Conservation (phyloP, 2,888 invertebrate species). For the Dynastes tityus region DNA sequence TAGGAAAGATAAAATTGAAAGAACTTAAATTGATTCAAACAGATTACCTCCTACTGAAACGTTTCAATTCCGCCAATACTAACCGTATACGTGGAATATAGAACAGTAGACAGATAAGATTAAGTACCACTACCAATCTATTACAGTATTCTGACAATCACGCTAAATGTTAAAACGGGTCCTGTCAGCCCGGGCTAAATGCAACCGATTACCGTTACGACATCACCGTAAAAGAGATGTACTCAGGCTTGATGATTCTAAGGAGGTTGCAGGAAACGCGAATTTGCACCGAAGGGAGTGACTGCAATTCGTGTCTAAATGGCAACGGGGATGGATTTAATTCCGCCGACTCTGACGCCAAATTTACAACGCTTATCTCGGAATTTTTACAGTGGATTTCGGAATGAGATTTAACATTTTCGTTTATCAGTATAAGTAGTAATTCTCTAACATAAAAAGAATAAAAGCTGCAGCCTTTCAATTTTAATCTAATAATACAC, state of each 20-base stretch:
- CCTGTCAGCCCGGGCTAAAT: constrained; percentile 15
- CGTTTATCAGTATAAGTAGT: background rate
- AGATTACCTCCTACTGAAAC: too few relatives aligned
- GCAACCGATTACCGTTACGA: constrained; percentile 18
- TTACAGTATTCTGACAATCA: background rate
- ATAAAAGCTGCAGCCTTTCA: background rate
- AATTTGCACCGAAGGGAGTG: constrained; percentile 16
- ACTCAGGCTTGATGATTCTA: constrained; percentile 6
- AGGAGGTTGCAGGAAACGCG: constrained; percentile 19
- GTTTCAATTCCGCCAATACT: too few relatives aligned
- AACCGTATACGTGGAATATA: too few relatives aligned
- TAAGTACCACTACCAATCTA: background rate
- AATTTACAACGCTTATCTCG: constrained; percentile 35
- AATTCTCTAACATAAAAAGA: background rate
- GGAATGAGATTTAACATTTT: background rate
- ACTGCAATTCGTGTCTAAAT: constrained; percentile 35
- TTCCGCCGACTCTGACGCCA: constrained; percentile 10
- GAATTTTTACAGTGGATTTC: background rate
- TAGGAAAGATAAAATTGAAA: too few relatives aligned
- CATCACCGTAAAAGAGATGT: constrained; percentile 19
- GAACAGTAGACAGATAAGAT: too few relatives aligned
- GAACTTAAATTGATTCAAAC: too few relatives aligned
- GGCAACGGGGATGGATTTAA: constrained; percentile 6
- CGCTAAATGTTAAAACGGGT: constrained; percentile 13
- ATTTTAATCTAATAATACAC: background rate